Percentiles rank a stretch among this genome's conserved stretches.
Evolutionary conservation across 2,113 vertebrate species (phyloP).

Genomic region (Cebus imitator): DNA sequence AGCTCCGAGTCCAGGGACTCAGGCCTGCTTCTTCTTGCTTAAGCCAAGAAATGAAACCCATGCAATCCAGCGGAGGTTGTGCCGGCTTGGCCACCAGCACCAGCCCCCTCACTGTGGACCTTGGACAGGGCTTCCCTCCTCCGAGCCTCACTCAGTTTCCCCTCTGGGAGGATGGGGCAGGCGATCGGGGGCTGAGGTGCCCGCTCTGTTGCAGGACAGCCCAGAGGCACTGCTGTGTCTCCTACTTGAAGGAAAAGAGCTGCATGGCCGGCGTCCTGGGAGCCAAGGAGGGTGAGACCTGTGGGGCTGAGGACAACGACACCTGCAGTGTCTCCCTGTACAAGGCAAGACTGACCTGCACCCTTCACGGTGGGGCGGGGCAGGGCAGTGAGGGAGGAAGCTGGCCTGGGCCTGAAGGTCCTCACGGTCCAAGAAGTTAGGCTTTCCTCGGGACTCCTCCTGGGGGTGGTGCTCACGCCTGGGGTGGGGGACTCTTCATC

Average conservation of each 20-base stretch:
- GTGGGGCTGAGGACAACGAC: slow-evolving; percentile 80
- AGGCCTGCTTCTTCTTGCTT: not conserved
- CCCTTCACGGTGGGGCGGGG: accelerated
- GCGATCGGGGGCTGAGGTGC: not conserved
- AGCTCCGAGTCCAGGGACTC: not conserved
- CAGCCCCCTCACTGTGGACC: accelerated
- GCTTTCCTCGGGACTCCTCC: not conserved
- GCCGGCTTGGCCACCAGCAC: not conserved
- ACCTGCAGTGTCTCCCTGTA: slow-evolving; percentile 86
- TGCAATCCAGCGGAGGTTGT: accelerated
- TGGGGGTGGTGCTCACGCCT: not conserved
- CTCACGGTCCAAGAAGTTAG: not conserved
- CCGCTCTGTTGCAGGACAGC: slow-evolving; percentile 83
- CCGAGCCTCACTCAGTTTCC: accelerated
- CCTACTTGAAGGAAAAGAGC: slow-evolving; percentile 88
- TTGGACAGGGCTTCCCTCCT: not conserved
- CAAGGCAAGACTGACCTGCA: slow-evolving; percentile 82
- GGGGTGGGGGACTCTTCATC: not conserved
- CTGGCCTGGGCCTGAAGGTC: not conserved
- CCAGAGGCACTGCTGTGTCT: slow-evolving; percentile 92
- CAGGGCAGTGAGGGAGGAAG: accelerated
- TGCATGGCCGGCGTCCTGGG: slow-evolving; percentile 90
- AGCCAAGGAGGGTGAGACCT: slow-evolving; percentile 88
- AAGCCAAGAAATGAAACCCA: not conserved
- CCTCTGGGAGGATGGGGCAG: accelerated